Percentiles rank a stretch among this genome's conserved stretches.
Evolutionary conservation across 2,888 invertebrate genomes (phyloP).

Genomic region (Branchipolynoe longqiensis): DNA sequence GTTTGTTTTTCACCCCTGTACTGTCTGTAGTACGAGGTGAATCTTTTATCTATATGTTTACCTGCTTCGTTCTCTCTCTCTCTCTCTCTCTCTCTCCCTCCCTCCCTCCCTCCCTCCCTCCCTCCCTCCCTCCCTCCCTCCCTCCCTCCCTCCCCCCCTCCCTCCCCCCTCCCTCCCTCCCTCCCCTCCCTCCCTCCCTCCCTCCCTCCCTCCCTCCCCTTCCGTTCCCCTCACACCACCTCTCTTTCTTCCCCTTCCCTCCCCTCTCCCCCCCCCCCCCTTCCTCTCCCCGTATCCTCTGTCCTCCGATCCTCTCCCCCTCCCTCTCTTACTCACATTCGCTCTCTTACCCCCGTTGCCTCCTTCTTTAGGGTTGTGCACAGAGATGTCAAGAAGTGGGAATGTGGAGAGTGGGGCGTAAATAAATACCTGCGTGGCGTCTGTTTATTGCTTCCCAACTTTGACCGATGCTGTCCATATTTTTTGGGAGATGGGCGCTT

Average conservation of each 20-base stretch:
- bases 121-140: not conserved
- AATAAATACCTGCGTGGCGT: too few species aligned
- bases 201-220: constrained; percentile 44
- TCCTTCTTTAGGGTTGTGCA: not conserved
- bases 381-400: too few species aligned
- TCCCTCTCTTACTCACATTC: constrained; percentile 48
- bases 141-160: not conserved
- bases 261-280: constrained; percentile 2
- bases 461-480: too few species aligned
- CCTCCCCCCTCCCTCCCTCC: constrained; percentile 14
- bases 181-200: constrained; percentile 34
- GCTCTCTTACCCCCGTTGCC: not conserved
- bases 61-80: too few species aligned
- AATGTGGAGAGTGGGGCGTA: too few species aligned
- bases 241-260: not conserved
- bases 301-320: constrained; percentile 20
- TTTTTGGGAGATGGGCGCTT: too few species aligned
- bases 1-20: too few species aligned
- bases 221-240: not conserved
- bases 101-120: not conserved
- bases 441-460: too few species aligned
- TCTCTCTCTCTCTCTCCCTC: too few species aligned
- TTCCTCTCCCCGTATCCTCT: constrained; percentile 20
- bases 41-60: too few species aligned
- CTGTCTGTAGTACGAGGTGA: too few species aligned